Evolutionary conservation across 2,113 vertebrate genomes (phyloP), one percentile per base, ranked within the genome.

Genomic region (Urocynchramus pylzowi): DNA sequence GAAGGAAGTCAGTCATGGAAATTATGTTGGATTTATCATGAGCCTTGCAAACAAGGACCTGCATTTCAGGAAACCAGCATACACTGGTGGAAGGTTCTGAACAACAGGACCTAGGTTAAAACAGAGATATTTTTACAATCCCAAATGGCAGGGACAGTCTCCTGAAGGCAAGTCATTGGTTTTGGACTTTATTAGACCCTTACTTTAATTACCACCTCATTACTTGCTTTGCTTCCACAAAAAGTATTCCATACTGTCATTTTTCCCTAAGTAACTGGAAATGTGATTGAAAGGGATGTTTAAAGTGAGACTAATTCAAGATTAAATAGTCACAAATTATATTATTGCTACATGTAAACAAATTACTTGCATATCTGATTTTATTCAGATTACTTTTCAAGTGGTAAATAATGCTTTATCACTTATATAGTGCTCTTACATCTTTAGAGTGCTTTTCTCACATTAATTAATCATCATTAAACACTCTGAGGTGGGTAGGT

Each of bases 311-410:
- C 90, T 97, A 94, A 97, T 96, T 97, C 95, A 96, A 95, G 92
- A 95, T 96, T 97, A 97, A 97, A 95, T 94, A 96, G 93, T 95
- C 91, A 95, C 96, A 97, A 97, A 97, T 97, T 95, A 97, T 94
- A 96, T 97, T 97, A 97, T 96, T 96, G 94, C 96, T 92, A 92
- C 93, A 94, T 92, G 88, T 97, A 96, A 96, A 97, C 96, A 97
- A 97, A 96, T 97, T 95, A 94, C 92, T 97, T 95, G 90, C 95
- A 96, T 97, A 95, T 96, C 97, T 97, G 95, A 95, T 97, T 97
- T 97, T 95, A 97, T 97, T 97, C 96, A 93, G 96, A 97, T 97
- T 96, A 96, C 93, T 97, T 96, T 97, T 96, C 96, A 97, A 97
- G 97, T 97, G 96, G 96, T 97, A 97, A 97, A 97, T 97, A 97